A percentile compares a stretch with the other conserved stretches of the same genome.
Conservation (phyloP, 2,113 vertebrate genomes). For the Chlorodrepanis virens region DNA sequence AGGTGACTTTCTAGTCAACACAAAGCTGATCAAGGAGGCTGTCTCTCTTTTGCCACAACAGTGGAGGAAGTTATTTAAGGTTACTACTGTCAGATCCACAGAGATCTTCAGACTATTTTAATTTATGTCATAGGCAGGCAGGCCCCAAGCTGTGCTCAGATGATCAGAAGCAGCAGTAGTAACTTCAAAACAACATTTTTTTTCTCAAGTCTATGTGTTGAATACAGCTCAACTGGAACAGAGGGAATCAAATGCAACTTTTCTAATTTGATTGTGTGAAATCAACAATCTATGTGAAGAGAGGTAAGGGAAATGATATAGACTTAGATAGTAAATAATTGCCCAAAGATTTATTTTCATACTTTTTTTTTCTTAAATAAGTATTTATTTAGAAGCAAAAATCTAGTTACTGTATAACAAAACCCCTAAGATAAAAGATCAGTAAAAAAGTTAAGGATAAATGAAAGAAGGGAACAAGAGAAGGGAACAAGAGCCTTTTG, state of each 20-base stretch:
- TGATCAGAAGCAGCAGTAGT: constrained; percentile 27
- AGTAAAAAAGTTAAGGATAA: not conserved
- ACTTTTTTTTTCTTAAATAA: not conserved
- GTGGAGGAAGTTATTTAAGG: constrained; percentile 39
- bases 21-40: constrained; percentile 1
- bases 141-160: constrained; percentile 14
- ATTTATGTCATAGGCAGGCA: constrained; percentile 9
- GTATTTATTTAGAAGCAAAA: not conserved
- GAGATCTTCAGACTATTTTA: constrained; percentile 17
- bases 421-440: not conserved
- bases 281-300: not conserved
- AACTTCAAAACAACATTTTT: constrained; percentile 8
- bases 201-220: not conserved
- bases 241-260: not conserved
- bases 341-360: not conserved
- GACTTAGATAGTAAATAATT: not conserved
- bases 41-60: constrained; percentile 4
- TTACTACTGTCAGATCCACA: constrained; percentile 15
- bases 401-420: not conserved
- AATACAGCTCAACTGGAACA: not conserved
- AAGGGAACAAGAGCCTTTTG: not conserved
- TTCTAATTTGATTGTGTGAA: not conserved
- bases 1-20: constrained; percentile 5
- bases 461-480: not conserved
- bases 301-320: not conserved